phyloP scores from a whole-genome alignment of 2,797 vertebrate species.

The Triplophysa yarkandensis region DNA sequence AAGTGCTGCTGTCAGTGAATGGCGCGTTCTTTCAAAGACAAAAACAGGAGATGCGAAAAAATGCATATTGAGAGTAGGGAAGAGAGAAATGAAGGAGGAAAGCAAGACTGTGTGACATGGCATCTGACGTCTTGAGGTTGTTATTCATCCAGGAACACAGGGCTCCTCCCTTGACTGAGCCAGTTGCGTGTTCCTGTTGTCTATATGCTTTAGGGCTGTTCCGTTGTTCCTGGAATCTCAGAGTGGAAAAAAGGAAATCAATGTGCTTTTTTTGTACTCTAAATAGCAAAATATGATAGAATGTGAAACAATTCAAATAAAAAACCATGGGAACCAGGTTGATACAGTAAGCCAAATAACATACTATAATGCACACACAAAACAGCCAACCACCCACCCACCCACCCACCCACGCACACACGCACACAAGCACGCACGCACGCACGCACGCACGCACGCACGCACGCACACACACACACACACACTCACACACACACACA shows the following conservation, averaged over 20 bases:
- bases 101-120: constrained; percentile 51
- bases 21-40: constrained; percentile 42
- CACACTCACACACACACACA: too few relatives aligned
- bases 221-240: constrained; percentile 43
- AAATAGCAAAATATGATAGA: background rate
- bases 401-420: too few relatives aligned
- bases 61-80: constrained; percentile 61
- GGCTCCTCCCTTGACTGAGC: constrained; percentile 36
- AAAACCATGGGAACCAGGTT: background rate
- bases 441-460: too few relatives aligned
- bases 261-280: background rate
- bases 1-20: constrained; percentile 49
- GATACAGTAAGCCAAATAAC: background rate
- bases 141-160: constrained; percentile 54
- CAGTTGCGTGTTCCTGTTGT: constrained; percentile 45
- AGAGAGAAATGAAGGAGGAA: constrained; percentile 58
- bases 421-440: too few relatives aligned
- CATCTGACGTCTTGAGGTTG: constrained; percentile 52
- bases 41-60: constrained; percentile 54
- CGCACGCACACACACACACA: too few relatives aligned
- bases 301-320: background rate
- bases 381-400: too few relatives aligned
- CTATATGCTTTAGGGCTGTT: constrained; percentile 47
- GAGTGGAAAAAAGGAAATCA: constrained; percentile 33
- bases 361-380: too few relatives aligned